Conservation (phyloP, 2,113 vertebrate species). For the Anseranas semipalmata region DNA sequence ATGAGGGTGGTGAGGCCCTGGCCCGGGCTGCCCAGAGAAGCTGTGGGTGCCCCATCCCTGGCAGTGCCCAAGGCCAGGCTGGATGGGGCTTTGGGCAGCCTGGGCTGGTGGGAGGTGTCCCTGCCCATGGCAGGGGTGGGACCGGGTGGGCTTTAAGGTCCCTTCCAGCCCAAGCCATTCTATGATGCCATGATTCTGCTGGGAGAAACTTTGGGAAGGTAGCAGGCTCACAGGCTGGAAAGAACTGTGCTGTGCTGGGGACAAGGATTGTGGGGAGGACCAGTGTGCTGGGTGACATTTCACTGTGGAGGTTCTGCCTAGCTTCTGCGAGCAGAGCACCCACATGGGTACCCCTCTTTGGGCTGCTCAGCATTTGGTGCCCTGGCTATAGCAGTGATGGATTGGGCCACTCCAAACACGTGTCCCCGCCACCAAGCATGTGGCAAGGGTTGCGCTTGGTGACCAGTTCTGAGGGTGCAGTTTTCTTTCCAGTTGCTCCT, state of each 20-base stretch:
- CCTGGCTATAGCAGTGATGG: accelerated
- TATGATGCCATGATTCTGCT: neutral
- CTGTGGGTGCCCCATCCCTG: neutral
- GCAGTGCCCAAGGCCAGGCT: neutral
- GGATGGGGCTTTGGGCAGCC: neutral
- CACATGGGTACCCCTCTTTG: accelerated
- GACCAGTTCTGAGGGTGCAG: neutral
- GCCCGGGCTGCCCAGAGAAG: neutral
- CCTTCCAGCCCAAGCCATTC: no score
- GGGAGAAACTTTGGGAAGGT: no score
- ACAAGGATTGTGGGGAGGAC: accelerated
- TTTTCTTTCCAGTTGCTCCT: neutral
- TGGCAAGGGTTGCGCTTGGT: neutral
- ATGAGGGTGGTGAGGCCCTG: neutral
- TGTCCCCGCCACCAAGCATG: accelerated
- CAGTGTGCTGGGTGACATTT: accelerated
- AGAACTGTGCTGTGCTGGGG: neutral
- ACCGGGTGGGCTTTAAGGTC: no score
- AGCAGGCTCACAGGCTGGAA: neutral
- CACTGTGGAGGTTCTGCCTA: neutral
- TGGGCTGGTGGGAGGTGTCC: neutral
- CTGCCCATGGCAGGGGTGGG: neutral
- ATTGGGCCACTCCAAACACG: neutral
- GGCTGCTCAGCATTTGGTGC: accelerated
- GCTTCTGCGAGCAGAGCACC: neutral